phyloP scores from a whole-genome alignment of 2,113 vertebrate genomes.

The Cyphomyrus plagiostoma region DNA sequence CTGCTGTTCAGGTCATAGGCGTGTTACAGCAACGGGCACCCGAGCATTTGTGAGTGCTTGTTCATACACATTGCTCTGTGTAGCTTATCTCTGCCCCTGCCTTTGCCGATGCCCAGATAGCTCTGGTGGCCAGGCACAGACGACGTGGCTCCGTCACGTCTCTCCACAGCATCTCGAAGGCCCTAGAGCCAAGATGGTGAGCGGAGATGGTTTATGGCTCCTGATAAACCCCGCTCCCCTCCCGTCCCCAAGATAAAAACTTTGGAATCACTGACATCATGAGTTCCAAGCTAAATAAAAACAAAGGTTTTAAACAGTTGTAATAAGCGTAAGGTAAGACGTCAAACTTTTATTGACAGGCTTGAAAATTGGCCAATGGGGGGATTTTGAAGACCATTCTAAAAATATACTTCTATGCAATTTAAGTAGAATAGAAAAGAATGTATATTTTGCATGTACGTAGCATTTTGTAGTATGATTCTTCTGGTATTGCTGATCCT shows the following conservation, averaged over 20 bases:
- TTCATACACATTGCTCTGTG: neutral
- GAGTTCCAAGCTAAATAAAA: neutral
- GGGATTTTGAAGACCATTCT: neutral
- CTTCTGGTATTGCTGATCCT: neutral
- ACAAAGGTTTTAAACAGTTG: neutral
- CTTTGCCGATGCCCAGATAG: neutral
- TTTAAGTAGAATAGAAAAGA: neutral
- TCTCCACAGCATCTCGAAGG: neutral
- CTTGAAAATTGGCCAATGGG: neutral
- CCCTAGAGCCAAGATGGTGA: neutral
- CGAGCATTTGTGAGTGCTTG: neutral
- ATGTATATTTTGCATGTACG: neutral
- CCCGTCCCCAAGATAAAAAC: neutral
- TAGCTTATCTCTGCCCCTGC: neutral
- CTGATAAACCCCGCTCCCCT: no score
- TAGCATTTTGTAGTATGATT: neutral
- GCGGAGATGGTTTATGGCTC: neutral
- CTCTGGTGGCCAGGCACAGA: neutral
- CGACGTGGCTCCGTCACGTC: neutral
- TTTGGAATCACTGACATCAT: neutral
- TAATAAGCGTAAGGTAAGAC: neutral
- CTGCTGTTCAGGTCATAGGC: neutral
- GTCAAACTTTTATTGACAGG: neutral
- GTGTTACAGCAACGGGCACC: neutral
- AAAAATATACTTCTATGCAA: neutral